A percentile compares a stretch with the other conserved stretches of the same genome.
phyloP scores from a whole-genome alignment of 2,888 invertebrate genomes.

The Aradus depressus region DNA sequence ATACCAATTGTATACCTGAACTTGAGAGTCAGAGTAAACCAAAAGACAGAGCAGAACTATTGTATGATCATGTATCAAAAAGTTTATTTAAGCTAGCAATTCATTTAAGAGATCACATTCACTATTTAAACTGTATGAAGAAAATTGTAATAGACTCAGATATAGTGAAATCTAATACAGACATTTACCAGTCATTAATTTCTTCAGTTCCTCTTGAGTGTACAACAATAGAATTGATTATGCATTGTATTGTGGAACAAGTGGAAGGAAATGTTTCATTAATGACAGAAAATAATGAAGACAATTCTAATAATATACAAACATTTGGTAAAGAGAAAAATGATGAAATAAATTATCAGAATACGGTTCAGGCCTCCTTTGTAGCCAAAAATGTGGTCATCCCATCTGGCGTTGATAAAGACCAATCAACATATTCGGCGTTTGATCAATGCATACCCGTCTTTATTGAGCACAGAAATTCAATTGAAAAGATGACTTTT shows the following conservation, averaged over 20 bases:
- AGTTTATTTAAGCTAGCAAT: neutral
- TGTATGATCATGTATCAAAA: neutral
- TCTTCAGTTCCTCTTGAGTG: slow-evolving; percentile 10
- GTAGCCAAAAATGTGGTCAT: too few relatives aligned
- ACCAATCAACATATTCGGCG: too few relatives aligned
- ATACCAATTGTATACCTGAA: neutral
- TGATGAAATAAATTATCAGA: too few relatives aligned
- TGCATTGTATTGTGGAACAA: slow-evolving; percentile 13
- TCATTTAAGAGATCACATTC: neutral
- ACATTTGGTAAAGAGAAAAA: too few relatives aligned
- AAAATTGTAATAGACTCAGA: neutral
- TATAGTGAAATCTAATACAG: neutral
- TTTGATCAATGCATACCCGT: neutral
- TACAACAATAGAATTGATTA: slow-evolving; percentile 3
- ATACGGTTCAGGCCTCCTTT: too few relatives aligned
- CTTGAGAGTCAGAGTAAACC: neutral
- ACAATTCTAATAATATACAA: too few relatives aligned
- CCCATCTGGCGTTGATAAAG: too few relatives aligned
- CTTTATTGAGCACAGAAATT: slow-evolving; percentile 6
- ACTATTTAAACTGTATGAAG: slow-evolving; percentile 2
- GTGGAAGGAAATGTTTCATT: neutral
- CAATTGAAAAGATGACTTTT: neutral
- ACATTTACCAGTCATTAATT: neutral
- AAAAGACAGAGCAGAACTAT: neutral
- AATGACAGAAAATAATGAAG: too few relatives aligned